Evolutionary conservation across 2,888 invertebrate species (phyloP), one percentile per base, ranked within the genome.

Genomic region (Neocrepidodera transversa): DNA sequence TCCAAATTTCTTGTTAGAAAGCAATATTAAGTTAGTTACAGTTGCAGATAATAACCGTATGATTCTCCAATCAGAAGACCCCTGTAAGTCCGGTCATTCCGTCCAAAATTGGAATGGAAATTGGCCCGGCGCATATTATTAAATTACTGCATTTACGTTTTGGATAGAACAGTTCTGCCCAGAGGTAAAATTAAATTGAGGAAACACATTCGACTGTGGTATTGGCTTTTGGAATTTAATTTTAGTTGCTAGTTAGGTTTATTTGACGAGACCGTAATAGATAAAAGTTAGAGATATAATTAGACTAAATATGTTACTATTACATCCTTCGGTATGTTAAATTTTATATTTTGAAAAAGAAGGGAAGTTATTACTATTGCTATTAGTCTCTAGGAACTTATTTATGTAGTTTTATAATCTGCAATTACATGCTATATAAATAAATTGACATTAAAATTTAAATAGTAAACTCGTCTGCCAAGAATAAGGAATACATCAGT

Each of bases 121-220:
- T 53, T 18, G n/a, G 38, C 16, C 20, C 16, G n/a, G 16, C 32
- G 26, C 23, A 53, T 14, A 53, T 53, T 53, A 53, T 53, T 53
- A 45, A 53, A 53, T 53, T 53, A 43, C 32, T 35, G 23, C 43
- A 43, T 53, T 53, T 53, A 43, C 53, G 53, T 43, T 53, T 35
- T 45, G 28, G 23, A 18, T 35, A 23, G 53, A 43, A 45, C 17
- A 28, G 23, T 35, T 43, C 43, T 23, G 35, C 53, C 53, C 53
- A 23, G 36, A 36, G 45, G 54, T 54, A 28, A 36, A 54, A 54
- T 54, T 54, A 54, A 54, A 54, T 54, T 36, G 45, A 54, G 54
- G 36, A 54, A 54, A 47, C 54, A 42, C 45, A 47, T n/a, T 47
- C 35, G 42, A 36, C 54, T 36, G 36, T 20, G 54, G 51, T 42